Percentiles rank a stretch among this genome's conserved stretches.
These are phyloP conservation scores for Forbesichthys papilliferus DNA, from an alignment of 2,113 vertebrate species.

Conservation along the genomic window DNA sequence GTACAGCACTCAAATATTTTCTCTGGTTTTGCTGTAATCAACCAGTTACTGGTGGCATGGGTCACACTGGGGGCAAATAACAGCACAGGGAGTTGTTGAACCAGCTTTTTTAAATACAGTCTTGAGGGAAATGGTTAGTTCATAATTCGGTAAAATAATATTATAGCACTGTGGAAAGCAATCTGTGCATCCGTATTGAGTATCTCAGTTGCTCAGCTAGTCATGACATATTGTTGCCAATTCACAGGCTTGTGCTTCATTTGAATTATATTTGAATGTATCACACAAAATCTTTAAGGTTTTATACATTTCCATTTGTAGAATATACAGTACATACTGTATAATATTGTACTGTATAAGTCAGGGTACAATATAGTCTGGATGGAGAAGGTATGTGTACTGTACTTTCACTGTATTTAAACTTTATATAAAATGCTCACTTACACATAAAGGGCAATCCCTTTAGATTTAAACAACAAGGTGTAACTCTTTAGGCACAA, in stretches of 20 bases:
- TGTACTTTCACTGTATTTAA: neutral
- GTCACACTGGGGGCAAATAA: constrained; percentile 16
- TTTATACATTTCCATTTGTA: neutral
- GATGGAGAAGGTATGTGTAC: neutral
- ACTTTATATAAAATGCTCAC: neutral
- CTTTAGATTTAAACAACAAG: constrained; percentile 10
- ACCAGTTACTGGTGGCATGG: constrained; percentile 21
- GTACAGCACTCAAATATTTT: constrained; percentile 4
- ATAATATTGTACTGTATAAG: neutral
- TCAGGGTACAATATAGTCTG: neutral
- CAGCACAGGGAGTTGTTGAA: constrained; percentile 10
- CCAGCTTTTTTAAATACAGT: neutral
- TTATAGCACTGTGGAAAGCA: neutral
- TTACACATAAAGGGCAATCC: neutral
- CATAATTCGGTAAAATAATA: neutral
- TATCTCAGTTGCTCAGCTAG: neutral
- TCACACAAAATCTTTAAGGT: neutral
- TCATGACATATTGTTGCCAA: neutral
- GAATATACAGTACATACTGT: neutral
- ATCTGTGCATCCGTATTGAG: neutral
- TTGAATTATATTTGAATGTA: neutral
- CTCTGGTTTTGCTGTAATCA: constrained; percentile 12
- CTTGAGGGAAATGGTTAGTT: neutral
- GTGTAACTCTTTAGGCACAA: neutral
- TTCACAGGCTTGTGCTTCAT: neutral